phyloP scores from a whole-genome alignment of 2,113 vertebrate species.

The Chelonoidis abingdonii region DNA sequence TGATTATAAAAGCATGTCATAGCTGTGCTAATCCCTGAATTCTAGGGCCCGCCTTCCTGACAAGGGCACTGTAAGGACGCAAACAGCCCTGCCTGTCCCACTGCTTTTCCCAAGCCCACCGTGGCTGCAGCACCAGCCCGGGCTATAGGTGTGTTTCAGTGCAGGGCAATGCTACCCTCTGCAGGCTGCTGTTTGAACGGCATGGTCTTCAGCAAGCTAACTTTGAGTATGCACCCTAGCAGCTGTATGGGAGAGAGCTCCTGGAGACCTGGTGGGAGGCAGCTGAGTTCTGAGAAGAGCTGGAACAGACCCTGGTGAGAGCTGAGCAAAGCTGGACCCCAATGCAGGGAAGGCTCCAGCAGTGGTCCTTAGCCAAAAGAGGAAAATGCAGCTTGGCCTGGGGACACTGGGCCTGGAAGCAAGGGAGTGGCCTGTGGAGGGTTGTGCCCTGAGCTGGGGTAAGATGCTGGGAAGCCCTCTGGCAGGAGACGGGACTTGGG shows the following conservation, averaged over 20 bases:
- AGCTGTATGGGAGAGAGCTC: not conserved
- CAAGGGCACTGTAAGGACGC: not conserved
- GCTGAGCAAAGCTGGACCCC: not conserved
- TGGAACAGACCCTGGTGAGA: not conserved
- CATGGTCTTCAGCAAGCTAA: not conserved
- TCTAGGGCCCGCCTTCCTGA: not conserved
- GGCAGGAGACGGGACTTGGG: not conserved
- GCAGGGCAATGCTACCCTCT: slow-evolving; percentile 15
- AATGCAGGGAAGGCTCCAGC: too few species aligned
- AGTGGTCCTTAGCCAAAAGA: not conserved
- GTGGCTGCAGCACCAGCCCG: rapidly evolving
- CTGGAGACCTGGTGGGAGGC: not conserved
- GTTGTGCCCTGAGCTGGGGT: too few species aligned
- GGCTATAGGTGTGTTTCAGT: rapidly evolving
- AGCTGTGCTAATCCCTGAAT: not conserved
- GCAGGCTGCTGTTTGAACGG: not conserved
- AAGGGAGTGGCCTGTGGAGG: too few species aligned
- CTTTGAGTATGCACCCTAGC: too few species aligned
- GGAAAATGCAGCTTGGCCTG: not conserved
- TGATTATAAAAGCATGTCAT: not conserved
- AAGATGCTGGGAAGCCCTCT: too few species aligned
- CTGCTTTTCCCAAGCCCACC: not conserved
- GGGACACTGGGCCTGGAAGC: not conserved
- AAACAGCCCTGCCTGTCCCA: not conserved
- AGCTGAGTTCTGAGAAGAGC: not conserved